Evolutionary conservation across 2,888 invertebrate genomes (phyloP).

Genomic region (Hyposoter dolosus): DNA sequence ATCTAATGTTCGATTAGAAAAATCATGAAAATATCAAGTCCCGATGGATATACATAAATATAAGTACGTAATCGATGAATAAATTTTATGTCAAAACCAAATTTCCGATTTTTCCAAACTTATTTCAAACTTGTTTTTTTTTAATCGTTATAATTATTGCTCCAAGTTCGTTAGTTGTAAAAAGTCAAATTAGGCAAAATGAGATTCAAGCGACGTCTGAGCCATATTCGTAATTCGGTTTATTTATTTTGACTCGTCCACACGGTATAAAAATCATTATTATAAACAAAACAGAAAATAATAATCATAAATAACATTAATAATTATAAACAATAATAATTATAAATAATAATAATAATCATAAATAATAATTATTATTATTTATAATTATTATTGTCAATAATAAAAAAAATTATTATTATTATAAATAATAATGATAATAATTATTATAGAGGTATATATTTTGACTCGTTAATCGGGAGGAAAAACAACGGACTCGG

Average conservation of each 20-base stretch:
- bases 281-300: no score
- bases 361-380: no score
- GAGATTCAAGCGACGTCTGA: neutral
- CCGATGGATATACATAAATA: slow-evolving; percentile 2
- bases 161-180: neutral
- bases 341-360: no score
- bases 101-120: neutral
- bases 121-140: neutral
- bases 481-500: neutral
- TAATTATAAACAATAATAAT: no score
- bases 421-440: no score
- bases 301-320: no score
- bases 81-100: slow-evolving; percentile 57
- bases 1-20: neutral
- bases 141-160: neutral
- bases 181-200: neutral
- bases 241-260: neutral
- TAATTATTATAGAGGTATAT: no score
- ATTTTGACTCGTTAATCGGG: neutral
- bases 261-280: no score
- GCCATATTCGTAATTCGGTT: neutral
- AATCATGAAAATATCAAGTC: slow-evolving; percentile 3
- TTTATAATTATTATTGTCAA: no score
- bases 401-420: no score
- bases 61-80: slow-evolving; percentile 55